Percentiles rank a stretch among this genome's conserved stretches.
These are phyloP conservation scores for Rhipidura dahli DNA, from an alignment of 2,113 vertebrate genomes.

Conservation along the genomic window DNA sequence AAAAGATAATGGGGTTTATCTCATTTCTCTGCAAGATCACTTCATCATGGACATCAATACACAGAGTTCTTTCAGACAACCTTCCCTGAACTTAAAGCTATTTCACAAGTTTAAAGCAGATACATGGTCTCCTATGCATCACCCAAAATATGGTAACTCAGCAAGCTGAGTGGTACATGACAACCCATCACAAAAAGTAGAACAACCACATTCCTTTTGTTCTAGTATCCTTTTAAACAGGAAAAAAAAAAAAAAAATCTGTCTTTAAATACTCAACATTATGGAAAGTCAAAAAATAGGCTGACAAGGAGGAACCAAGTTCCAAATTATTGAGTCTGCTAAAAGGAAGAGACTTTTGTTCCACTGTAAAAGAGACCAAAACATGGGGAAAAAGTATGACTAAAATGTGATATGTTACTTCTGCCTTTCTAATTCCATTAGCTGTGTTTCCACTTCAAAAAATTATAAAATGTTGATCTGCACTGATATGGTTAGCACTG, in stretches of 20 bases:
- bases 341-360: background rate
- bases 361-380: background rate
- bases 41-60: background rate
- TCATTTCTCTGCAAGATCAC: background rate
- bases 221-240: background rate
- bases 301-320: background rate
- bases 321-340: background rate
- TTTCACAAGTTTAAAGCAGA: background rate
- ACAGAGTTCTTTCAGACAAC: background rate
- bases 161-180: background rate
- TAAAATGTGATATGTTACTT: background rate
- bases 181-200: accelerated
- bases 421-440: background rate
- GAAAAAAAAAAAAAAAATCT: background rate
- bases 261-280: background rate
- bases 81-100: background rate
- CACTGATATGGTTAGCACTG: background rate
- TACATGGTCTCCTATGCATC: accelerated
- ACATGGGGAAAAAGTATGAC: accelerated
- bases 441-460: background rate
- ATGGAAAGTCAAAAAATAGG: background rate
- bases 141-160: background rate
- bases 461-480: background rate
- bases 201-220: background rate
- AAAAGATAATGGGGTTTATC: background rate